Evolutionary conservation across 2,113 vertebrate species (phyloP), one percentile per base, ranked within the genome.

Genomic region (Lipotes vexillifer): DNA sequence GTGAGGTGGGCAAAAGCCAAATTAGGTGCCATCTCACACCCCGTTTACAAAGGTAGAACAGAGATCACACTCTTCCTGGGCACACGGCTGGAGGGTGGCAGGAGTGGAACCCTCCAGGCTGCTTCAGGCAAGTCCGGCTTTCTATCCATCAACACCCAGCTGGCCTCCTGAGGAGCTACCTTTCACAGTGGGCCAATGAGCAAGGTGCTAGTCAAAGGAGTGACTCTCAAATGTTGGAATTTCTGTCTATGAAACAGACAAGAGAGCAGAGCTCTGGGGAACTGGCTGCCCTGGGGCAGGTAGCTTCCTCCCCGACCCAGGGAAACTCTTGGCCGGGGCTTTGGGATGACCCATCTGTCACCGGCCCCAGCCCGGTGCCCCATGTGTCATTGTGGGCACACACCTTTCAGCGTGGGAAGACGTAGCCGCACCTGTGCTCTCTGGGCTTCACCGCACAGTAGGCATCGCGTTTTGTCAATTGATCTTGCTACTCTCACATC

Each of bases 61-160:
- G 33, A 36, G 63, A 5, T 33, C 0, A 0, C 17, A 1, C 38
- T 6, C 17, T 4, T 8, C 65, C 13, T 0, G 9, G 44, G 44
- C 0, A 0, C 44, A 8, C 1, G 6, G 87, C 87, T 1, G 1
- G 31, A 36, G 44, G 9, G 18, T 2, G 0, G 31, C 29, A 14
- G n/a, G 3, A 1, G 4, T 1, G 46, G 68, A 41, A 0, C 77
- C 33, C 21, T 23, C 25, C 49, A 29, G 69, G 38, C 59, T 3
- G 18, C 68, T 27, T 6, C 25, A 11, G 14, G 59, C 85, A 2
- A 5, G 15, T 5, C 68, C 31, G 9, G 68, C 86, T 38, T 23
- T 44, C 41, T 1, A 0, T 23, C 44, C 13, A 5, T 13, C 33
- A 6, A 66, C 0, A 0, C 11, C 8, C 0, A 7, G 36, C 71